Evolutionary conservation across 2,797 vertebrate species (phyloP).

Genomic region (Tokudaia muenninki): DNA sequence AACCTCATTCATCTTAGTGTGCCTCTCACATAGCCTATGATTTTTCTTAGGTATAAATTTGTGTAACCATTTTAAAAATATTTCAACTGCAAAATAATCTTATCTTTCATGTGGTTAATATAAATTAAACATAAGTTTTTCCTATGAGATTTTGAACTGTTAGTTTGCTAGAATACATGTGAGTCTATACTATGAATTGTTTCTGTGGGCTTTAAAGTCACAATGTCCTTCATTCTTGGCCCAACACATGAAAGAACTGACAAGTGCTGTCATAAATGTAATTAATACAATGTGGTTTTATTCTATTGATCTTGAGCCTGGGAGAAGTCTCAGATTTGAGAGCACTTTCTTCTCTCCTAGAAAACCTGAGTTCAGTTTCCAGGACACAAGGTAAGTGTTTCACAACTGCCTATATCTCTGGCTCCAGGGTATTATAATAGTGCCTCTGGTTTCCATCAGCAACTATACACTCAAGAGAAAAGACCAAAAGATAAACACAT

Average conservation of each 20-base stretch:
- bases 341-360: not conserved
- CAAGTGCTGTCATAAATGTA: not conserved
- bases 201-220: not conserved
- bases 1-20: not conserved
- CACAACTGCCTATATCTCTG: not conserved
- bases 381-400: not conserved
- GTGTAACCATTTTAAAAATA: not conserved
- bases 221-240: not conserved
- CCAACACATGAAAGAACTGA: not conserved
- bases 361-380: not conserved
- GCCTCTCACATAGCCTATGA: not conserved
- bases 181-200: not conserved
- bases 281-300: not conserved
- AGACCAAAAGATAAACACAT: not conserved
- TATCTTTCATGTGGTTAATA: not conserved
- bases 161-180: not conserved
- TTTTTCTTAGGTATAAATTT: conserved; percentile 36
- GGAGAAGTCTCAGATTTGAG: not conserved
- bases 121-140: not conserved
- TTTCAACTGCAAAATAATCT: not conserved
- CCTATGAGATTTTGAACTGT: not conserved
- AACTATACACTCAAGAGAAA: not conserved
- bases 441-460: too few species aligned
- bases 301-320: not conserved
- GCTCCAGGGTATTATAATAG: not conserved